phyloP scores from a whole-genome alignment of 2,888 invertebrate species.

The Cremastinae sp. region DNA sequence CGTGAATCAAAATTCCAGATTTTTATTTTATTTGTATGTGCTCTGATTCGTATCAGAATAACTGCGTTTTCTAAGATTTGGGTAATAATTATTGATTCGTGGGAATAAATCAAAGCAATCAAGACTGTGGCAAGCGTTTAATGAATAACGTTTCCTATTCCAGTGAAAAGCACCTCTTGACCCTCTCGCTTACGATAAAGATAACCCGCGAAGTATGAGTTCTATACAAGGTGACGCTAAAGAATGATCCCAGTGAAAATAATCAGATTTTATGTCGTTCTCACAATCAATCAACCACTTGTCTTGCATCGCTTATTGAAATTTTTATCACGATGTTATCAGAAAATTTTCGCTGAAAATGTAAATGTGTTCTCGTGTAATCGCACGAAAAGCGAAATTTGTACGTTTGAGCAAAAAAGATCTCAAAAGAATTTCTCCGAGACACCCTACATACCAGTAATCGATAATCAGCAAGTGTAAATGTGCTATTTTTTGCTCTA shows the following conservation, averaged over 20 bases:
- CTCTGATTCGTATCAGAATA: conserved; percentile 3
- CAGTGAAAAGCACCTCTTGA: conserved; percentile 63
- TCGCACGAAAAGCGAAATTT: too few species aligned
- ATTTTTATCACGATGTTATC: too few species aligned
- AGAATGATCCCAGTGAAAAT: too few species aligned
- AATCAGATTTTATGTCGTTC: too few species aligned
- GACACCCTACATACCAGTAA: too few species aligned
- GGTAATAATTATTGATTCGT: conserved; percentile 20
- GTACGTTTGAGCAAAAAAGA: too few species aligned
- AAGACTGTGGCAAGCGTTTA: background rate
- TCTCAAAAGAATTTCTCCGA: conserved; percentile 23
- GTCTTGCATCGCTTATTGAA: too few species aligned
- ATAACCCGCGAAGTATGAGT: conserved; percentile 59
- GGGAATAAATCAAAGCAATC: conserved; percentile 24
- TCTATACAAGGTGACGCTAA: conserved; percentile 27
- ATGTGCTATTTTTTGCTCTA: background rate
- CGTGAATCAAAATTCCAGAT: background rate
- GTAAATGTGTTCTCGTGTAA: too few species aligned
- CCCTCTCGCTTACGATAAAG: conserved; percentile 66
- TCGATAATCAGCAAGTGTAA: background rate
- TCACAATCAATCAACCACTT: too few species aligned
- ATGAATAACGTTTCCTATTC: conserved; percentile 62
- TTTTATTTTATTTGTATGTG: background rate
- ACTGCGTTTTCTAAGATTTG: conserved; percentile 25
- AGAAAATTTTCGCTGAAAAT: too few species aligned